Conservation (phyloP, 2,888 invertebrate genomes). For the Cryptus viduatorius region DNA sequence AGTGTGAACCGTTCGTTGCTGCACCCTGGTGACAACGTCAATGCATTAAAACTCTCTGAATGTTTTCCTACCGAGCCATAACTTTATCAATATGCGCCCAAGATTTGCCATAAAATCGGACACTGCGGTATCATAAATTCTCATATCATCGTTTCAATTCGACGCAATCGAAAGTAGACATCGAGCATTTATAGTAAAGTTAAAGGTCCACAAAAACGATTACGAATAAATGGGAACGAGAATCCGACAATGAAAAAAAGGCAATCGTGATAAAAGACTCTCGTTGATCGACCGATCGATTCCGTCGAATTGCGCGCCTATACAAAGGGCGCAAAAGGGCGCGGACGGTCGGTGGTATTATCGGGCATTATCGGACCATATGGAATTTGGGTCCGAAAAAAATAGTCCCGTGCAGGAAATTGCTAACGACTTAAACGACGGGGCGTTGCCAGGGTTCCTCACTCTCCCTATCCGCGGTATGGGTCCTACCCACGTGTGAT, state of each 20-base stretch:
- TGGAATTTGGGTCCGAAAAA: conserved; percentile 82
- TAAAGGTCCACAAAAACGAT: background rate
- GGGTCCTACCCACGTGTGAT: conserved; percentile 76
- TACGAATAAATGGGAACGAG: conserved; percentile 12
- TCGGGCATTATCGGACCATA: conserved; percentile 83
- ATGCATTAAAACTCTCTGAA: background rate
- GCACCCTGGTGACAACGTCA: conserved; percentile 37
- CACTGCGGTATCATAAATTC: conserved; percentile 64
- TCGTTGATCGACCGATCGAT: conserved; percentile 73
- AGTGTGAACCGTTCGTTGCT: conserved; percentile 26
- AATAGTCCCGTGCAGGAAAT: conserved; percentile 84
- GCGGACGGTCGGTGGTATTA: conserved; percentile 73
- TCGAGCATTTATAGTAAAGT: background rate
- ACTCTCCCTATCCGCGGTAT: conserved; percentile 46
- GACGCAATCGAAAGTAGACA: background rate
- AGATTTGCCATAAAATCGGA: background rate
- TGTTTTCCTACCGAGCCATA: background rate
- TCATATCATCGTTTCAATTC: background rate
- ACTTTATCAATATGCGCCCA: conserved; percentile 13
- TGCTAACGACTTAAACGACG: conserved; percentile 85
- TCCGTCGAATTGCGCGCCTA: conserved; percentile 70
- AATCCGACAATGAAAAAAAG: conserved; percentile 45
- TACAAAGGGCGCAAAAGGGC: conserved; percentile 58
- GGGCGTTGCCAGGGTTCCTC: conserved; percentile 80
- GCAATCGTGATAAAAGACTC: conserved; percentile 53